phyloP scores from a whole-genome alignment of 2,888 invertebrate species.

The Lasioglossum villosulum region DNA sequence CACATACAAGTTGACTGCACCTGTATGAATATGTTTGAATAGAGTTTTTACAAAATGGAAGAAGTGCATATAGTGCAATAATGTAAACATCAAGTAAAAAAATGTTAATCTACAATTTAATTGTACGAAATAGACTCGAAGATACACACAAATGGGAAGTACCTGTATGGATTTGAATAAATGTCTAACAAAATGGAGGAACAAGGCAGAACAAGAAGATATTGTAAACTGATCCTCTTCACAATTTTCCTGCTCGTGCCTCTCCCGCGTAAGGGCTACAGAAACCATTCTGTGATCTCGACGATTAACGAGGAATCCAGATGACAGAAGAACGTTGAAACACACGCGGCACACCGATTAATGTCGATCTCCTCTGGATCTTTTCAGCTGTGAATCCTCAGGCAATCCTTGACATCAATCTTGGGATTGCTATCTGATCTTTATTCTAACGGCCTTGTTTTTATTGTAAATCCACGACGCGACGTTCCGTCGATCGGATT shows the following conservation, averaged over 20 bases:
- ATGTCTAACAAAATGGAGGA: background rate
- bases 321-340: slow-evolving; percentile 27
- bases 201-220: background rate
- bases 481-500: slow-evolving; percentile 12
- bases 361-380: slow-evolving; percentile 25
- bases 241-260: background rate
- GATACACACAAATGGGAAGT: background rate
- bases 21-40: background rate
- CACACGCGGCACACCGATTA: slow-evolving; percentile 36
- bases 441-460: slow-evolving; percentile 20
- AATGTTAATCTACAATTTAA: background rate
- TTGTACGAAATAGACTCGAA: background rate
- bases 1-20: background rate
- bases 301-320: slow-evolving; percentile 43
- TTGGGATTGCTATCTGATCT: background rate
- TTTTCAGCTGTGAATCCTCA: slow-evolving; percentile 21
- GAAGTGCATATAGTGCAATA: no score
- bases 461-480: background rate
- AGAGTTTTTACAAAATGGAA: background rate
- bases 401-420: slow-evolving; percentile 33
- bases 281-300: background rate
- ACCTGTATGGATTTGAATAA: background rate
- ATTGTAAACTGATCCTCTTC: background rate
- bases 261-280: background rate
- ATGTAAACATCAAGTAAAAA: no score